Percentiles rank a stretch among this genome's conserved stretches.
Conservation (phyloP, 2,113 vertebrate genomes). For the Laticauda laticaudata region DNA sequence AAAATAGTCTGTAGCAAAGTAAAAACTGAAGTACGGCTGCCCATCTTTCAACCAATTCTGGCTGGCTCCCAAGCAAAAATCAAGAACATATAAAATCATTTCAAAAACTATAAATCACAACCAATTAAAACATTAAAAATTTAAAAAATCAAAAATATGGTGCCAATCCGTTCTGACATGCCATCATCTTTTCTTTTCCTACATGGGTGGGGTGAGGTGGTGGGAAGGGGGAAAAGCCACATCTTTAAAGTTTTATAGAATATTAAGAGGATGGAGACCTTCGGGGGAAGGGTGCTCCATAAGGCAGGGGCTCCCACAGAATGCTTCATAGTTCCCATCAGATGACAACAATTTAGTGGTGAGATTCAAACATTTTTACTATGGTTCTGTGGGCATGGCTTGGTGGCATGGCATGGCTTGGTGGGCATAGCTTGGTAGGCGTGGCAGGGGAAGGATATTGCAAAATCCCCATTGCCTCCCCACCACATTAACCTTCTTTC, state of each 20-base stretch:
- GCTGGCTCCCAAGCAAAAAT: neutral
- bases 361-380: too few relatives aligned
- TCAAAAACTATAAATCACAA: neutral
- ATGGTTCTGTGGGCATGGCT: too few relatives aligned
- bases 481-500: too few relatives aligned
- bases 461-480: too few relatives aligned
- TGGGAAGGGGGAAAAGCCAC: neutral
- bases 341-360: neutral
- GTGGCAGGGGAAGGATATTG: too few relatives aligned
- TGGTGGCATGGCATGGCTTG: too few relatives aligned
- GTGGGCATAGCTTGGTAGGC: too few relatives aligned
- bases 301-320: neutral
- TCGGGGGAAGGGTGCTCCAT: neutral
- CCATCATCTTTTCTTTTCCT: neutral
- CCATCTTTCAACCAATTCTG: neutral
- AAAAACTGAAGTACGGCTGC: neutral
- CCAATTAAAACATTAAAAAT: neutral
- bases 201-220: too few relatives aligned
- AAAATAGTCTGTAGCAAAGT: neutral
- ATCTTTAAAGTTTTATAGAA: neutral
- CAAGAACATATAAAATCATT: neutral
- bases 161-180: neutral
- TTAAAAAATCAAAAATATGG: neutral
- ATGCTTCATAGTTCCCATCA: neutral
- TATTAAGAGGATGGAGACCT: neutral